Evolutionary conservation across 1,140 invertebrate species (phyloP).

Genomic region (Nephila pilipes): DNA sequence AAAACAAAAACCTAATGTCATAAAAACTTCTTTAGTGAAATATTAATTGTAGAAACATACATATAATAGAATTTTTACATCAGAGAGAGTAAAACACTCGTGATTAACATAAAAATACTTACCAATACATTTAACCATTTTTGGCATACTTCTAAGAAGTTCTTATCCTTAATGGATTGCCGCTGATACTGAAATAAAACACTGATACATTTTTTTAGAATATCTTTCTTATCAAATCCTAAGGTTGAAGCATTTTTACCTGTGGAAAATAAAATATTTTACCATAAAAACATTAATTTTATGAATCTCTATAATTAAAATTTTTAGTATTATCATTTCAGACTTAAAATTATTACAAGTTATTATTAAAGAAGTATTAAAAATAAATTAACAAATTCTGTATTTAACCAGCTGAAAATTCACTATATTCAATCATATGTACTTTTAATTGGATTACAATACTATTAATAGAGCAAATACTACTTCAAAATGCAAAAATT

Average conservation of each 20-base stretch:
- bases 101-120: neutral
- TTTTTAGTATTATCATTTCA: no score
- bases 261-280: neutral
- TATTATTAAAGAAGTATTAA: no score
- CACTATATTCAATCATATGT: no score
- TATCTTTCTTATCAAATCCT: slow-evolving; percentile 5
- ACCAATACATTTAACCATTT: slow-evolving; percentile 33
- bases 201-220: slow-evolving; percentile 33
- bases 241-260: neutral
- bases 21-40: neutral
- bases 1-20: neutral
- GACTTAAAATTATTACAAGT: no score
- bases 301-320: no score
- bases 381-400: no score
- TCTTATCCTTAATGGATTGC: slow-evolving; percentile 19
- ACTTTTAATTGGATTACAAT: no score
- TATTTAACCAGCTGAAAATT: no score
- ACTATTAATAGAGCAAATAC: no score
- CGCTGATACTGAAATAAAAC: slow-evolving; percentile 34
- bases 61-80: neutral
- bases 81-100: neutral
- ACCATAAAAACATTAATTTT: no score
- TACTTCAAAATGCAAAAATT: no score
- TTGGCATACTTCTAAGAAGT: slow-evolving; percentile 17
- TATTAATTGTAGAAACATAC: neutral